Conservation (phyloP, 30 jellyfish, hydroid and myxozoan species). For the Rhopilema esculentum region DNA sequence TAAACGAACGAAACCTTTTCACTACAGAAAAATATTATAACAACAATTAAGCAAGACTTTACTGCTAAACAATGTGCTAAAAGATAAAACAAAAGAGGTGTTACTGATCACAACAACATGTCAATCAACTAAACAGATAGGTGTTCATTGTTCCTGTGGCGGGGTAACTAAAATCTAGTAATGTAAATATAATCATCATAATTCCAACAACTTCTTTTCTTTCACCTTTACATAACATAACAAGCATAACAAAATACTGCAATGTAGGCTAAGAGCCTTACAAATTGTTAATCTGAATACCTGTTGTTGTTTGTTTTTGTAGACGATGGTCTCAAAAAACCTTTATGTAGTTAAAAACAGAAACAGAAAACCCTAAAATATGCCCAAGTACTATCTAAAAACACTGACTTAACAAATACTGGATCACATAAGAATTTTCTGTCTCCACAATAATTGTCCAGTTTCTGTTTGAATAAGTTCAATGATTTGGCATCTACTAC, state of each 20-base stretch:
- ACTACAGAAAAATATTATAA: neutral
- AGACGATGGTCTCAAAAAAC: too few relatives aligned
- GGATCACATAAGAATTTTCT: constrained; percentile 40
- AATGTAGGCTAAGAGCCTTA: too few relatives aligned
- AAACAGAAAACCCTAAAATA: too few relatives aligned
- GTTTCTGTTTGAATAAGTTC: constrained; percentile 35
- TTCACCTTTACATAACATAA: too few relatives aligned
- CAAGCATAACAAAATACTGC: too few relatives aligned
- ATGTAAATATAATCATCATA: neutral
- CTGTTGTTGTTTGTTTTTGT: too few relatives aligned
- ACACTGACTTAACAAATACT: neutral
- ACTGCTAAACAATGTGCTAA: neutral
- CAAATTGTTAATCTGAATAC: too few relatives aligned
- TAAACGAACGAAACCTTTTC: neutral
- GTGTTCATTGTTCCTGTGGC: constrained; percentile 8
- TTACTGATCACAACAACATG: too few relatives aligned
- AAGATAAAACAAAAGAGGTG: neutral
- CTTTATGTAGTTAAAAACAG: too few relatives aligned
- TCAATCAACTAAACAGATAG: neutral
- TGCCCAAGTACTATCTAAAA: neutral
- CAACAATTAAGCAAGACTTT: neutral
- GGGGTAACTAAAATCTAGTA: neutral
- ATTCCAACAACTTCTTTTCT: too few relatives aligned
- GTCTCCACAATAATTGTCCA: constrained; percentile 60
- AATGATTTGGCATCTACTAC: constrained; percentile 9